Evolutionary conservation across 2,113 vertebrate species (phyloP), one percentile per base, ranked within the genome.

Genomic region (Cynoglossus semilaevis): DNA sequence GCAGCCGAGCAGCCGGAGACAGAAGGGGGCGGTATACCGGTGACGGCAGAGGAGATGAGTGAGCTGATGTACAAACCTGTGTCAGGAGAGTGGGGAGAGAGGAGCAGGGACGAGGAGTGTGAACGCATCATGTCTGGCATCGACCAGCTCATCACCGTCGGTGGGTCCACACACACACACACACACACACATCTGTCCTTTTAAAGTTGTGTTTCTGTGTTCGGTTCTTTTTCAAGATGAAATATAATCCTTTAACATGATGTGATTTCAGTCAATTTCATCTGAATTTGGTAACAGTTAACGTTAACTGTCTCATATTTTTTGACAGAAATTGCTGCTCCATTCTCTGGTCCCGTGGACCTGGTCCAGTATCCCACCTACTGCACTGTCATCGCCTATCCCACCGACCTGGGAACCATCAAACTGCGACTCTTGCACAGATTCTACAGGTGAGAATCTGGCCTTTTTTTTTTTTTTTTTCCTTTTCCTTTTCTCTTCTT

Each of bases 401-500:
- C 96, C 37, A 98, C 96, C 0, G 96, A 99, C 77, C 90, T 99
- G 51, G 92, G 89, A 78, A 98, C 97, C 49, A 96, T 98, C 83
- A 90, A 91, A 53, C 91, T 93, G 75, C 89, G 97, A 15, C 93
- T 98, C 15, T 67, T 85, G 7, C 93, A 96, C 88, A 85, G 92
- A 12, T 99, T 98, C 87, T 98, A 99, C 91, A 96, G 97, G 97
- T 97, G 49, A 77, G 90, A 81, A 15, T 10, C 41, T 16, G 29
- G 19, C 10, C 4, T 60, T 37, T 45, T 9, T 51, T 11, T 34
- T n/a, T 9, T 35, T 15, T 10, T 40, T 9, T 40, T 10, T 40
- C 13, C n/a, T n/a, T n/a, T n/a, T 29, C 22, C 10, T 41, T 8
- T 41, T 14, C 10, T 41, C 12, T 4, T 41, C 38, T 41, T 1